Evolutionary conservation across 2,797 vertebrate species (phyloP).

Genomic region (Amazonetta brasiliensis): DNA sequence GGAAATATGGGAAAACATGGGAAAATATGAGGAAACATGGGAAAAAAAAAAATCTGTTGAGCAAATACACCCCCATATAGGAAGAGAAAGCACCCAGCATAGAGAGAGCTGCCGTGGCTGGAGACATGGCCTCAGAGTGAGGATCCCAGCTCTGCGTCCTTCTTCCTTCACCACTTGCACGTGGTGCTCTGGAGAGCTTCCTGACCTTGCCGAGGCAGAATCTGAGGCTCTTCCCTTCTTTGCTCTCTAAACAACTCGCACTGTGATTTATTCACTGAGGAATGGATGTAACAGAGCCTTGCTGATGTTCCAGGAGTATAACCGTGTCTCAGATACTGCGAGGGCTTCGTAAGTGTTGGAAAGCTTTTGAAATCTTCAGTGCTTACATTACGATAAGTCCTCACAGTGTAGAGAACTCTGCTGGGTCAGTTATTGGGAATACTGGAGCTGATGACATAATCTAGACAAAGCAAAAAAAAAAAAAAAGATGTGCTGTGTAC

Average conservation of each 20-base stretch:
- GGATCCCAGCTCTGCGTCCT: not conserved
- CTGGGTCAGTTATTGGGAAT: not conserved
- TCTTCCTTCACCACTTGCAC: rapidly evolving
- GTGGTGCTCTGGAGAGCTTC: not conserved
- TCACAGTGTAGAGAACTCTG: not conserved
- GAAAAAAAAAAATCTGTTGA: not conserved
- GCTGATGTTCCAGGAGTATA: not conserved
- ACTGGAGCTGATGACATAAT: not conserved
- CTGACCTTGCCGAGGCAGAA: not conserved
- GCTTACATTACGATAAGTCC: not conserved
- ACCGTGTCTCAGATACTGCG: not conserved
- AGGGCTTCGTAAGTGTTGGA: not conserved
- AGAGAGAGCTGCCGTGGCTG: not conserved
- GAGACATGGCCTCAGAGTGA: not conserved
- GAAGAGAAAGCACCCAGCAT: not conserved
- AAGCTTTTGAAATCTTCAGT: not conserved
- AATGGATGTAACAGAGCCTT: not conserved
- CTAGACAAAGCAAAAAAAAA: not conserved
- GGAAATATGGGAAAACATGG: too few species aligned
- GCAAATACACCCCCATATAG: rapidly evolving
- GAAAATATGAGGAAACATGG: too few species aligned
- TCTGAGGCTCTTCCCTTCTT: not conserved
- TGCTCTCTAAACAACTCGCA: rapidly evolving
- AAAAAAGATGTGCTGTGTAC: too few species aligned
- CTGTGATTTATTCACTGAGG: not conserved